Conservation (phyloP, 2,113 vertebrate genomes). For the Pimephales promelas region DNA sequence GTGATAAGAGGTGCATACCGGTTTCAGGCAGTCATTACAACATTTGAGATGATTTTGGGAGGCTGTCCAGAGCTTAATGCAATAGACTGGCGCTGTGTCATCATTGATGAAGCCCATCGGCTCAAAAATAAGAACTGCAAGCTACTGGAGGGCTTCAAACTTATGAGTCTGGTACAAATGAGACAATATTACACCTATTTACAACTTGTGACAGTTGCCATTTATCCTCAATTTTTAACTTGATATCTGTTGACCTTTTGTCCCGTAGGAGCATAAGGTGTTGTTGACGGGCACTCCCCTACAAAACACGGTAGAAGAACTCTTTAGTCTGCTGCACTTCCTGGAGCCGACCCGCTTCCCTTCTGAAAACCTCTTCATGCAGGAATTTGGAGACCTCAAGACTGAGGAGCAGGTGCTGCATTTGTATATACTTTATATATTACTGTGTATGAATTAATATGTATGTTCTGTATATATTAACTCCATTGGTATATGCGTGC, state of each 20-base stretch:
- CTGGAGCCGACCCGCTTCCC: slow-evolving; percentile 92
- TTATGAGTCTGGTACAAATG: slow-evolving; percentile 89
- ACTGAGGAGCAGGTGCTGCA: slow-evolving; percentile 91
- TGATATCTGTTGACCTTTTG: slow-evolving; percentile 24
- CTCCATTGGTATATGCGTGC: background rate
- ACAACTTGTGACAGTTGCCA: background rate
- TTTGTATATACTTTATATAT: background rate
- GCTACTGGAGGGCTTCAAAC: slow-evolving; percentile 94
- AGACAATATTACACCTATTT: background rate
- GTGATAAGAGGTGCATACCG: slow-evolving; percentile 88
- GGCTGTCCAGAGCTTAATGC: slow-evolving; percentile 96
- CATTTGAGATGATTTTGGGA: slow-evolving; percentile 98
- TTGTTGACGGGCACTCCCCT: slow-evolving; percentile 95
- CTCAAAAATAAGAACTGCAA: slow-evolving; percentile 99
- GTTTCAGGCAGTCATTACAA: slow-evolving; percentile 96
- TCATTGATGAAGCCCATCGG: slow-evolving; percentile 97
- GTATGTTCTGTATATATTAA: background rate
- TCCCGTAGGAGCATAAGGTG: slow-evolving; percentile 91
- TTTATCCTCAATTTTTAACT: background rate
- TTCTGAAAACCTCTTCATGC: slow-evolving; percentile 95
- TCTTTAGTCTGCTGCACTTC: slow-evolving; percentile 97
- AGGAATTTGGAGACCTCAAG: slow-evolving; percentile 97
- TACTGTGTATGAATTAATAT: background rate
- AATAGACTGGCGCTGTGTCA: slow-evolving; percentile 96
- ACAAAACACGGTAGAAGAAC: slow-evolving; percentile 97